phyloP scores from a whole-genome alignment of 1,140 invertebrate species.

The Vollenhovia emeryi region DNA sequence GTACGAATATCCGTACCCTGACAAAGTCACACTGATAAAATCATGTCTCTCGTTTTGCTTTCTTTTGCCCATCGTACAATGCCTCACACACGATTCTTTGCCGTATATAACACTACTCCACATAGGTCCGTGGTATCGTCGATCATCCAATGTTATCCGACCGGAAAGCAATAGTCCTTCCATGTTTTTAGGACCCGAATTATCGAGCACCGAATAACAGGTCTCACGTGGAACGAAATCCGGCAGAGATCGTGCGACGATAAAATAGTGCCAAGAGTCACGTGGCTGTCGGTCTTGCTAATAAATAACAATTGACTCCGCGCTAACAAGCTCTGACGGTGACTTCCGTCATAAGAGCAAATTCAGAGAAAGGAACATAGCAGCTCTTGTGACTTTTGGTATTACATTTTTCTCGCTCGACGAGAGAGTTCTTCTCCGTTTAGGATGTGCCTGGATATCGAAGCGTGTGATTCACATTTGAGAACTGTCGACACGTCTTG shows the following conservation, averaged over 20 bases:
- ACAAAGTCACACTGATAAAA: slow-evolving; percentile 19
- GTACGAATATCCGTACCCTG: slow-evolving; percentile 54
- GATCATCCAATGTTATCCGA: neutral
- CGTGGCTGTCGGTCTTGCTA: neutral
- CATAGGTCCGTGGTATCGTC: slow-evolving; percentile 23
- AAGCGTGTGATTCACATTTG: neutral
- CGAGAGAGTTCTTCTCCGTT: neutral
- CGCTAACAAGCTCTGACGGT: neutral
- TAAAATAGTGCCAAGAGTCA: neutral
- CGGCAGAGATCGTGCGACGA: neutral
- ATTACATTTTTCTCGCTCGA: neutral
- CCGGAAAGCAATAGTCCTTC: too few relatives aligned
- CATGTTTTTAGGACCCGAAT: too few relatives aligned
- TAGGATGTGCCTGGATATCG: neutral
- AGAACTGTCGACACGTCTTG: neutral
- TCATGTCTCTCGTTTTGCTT: neutral
- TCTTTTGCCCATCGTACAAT: slow-evolving; percentile 20
- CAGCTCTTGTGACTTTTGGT: neutral
- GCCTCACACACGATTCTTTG: slow-evolving; percentile 6
- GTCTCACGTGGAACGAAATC: neutral
- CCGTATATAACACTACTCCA: neutral
- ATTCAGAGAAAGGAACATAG: neutral
- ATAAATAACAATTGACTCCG: slow-evolving; percentile 12
- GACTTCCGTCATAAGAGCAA: neutral
- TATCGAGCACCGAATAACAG: neutral